Base-by-base conservation (phyloP, 1,140 invertebrate species). In the Leptonema lineaticorne region DNA sequence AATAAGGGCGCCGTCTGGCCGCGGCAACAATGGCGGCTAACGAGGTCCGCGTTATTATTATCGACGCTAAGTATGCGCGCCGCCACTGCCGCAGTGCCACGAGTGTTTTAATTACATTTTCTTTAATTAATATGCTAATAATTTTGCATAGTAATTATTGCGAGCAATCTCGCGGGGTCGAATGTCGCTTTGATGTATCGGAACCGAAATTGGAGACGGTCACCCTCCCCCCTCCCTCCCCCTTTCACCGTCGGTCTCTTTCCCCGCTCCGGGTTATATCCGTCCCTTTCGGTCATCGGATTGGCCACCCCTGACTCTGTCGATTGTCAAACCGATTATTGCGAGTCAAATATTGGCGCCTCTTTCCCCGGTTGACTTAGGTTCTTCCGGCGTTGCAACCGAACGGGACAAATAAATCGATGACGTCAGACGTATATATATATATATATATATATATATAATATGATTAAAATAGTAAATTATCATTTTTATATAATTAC, bases 71-170 rank as follows among this genome's bases (percentile, higher is more conserved):
- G 62, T 58, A 69, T 69, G 41, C 60, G 57, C 28, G 14, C 22
- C 22, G 50, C 24, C 22, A 26, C n/a, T 41, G 8, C 22, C 60
- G 57, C 28, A 26, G 6, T 14, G 50, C 24, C 22, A 26, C n/a
- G 11, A 9, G 8, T 72, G 68, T 72, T 72, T 69, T 72, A 72
- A 72, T 72, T 69, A 69, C 71, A 67, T 72, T 72, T 72, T 81
- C 79, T 81, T 81, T 80, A 81, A 81, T 81, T 80, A 81, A 81
- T 81, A 81, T 81, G 79, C 79, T 81, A 81, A 81, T 81, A 78
- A 81, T 81, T 81, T 79, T 79, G 79, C 79, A 81, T 80, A 80
- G 78, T 81, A 79, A 81, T 81, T 79, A 81, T 81, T 78, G 76
- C 74, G 75, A 76, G 78, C 77, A 79, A 79, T 81, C 78, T 79